Evolutionary conservation across 2,797 vertebrate genomes (phyloP).

Genomic region (Neosalanx taihuensis): DNA sequence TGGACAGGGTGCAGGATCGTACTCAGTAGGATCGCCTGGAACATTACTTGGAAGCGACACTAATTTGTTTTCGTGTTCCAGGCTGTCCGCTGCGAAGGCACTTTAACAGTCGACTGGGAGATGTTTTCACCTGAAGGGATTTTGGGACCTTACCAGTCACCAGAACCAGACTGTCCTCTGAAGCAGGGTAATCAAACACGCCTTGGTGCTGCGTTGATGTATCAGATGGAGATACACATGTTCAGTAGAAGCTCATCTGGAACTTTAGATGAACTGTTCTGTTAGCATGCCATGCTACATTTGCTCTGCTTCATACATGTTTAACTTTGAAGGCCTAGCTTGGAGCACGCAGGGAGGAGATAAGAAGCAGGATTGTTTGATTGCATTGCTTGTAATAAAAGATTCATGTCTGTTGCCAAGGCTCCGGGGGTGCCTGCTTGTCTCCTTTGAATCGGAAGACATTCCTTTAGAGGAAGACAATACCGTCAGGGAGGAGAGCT

Average conservation of each 20-base stretch:
- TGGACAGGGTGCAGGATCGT: conserved; percentile 18
- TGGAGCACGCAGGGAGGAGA: neutral
- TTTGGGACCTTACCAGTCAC: conserved; percentile 8
- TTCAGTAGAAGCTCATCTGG: neutral
- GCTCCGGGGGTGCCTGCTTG: neutral
- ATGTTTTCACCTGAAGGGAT: conserved; percentile 43
- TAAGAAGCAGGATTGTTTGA: conserved; percentile 8
- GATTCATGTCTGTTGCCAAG: neutral
- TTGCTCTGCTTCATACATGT: neutral
- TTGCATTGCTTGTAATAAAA: neutral
- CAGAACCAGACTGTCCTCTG: neutral
- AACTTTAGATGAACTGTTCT: neutral
- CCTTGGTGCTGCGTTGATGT: conserved; percentile 3
- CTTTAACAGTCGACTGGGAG: conserved; percentile 47
- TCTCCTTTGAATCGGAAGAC: neutral
- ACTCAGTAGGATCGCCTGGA: conserved; percentile 29
- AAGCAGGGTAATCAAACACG: conserved; percentile 12
- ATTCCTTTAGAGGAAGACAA: conserved; percentile 1
- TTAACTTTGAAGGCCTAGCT: neutral
- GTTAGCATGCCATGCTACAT: neutral
- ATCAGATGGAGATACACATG: neutral
- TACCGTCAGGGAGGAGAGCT: neutral
- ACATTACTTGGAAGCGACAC: conserved; percentile 56
- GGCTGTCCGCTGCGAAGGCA: conserved; percentile 41
- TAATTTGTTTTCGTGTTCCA: conserved; percentile 58